These are phyloP conservation scores for Phoebastria nigripes DNA, from an alignment of 2,797 vertebrate genomes.

Conservation along the genomic window DNA sequence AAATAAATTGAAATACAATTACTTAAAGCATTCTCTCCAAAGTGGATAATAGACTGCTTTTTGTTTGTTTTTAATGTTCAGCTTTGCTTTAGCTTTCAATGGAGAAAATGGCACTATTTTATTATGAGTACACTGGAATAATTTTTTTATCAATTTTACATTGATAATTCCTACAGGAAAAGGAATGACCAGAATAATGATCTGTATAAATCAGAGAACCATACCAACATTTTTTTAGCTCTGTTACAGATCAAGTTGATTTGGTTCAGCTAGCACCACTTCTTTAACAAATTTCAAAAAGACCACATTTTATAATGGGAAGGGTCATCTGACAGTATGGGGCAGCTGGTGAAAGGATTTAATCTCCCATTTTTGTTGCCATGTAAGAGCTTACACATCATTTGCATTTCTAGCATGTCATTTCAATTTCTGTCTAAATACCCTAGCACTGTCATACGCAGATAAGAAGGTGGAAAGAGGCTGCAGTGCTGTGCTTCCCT, in stretches of 20 bases:
- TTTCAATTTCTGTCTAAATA: slow-evolving; percentile 25
- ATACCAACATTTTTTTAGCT: background rate
- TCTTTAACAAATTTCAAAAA: background rate
- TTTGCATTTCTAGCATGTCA: slow-evolving; percentile 16
- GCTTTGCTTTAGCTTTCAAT: background rate
- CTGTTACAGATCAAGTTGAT: background rate
- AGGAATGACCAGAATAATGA: background rate
- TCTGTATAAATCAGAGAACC: background rate
- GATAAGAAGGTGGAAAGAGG: background rate
- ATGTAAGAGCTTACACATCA: background rate
- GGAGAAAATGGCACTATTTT: background rate
- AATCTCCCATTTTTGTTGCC: background rate
- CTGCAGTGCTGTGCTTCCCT: background rate
- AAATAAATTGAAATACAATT: background rate
- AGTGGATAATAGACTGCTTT: background rate
- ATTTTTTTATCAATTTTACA: background rate
- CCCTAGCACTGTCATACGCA: background rate
- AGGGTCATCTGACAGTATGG: background rate
- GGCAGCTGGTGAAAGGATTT: background rate
- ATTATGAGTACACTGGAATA: background rate
- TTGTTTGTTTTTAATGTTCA: background rate
- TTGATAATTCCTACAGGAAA: background rate
- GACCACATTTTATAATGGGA: background rate
- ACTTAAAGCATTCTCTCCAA: background rate
- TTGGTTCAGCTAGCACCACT: background rate